Base-by-base conservation (phyloP, 2,113 vertebrate species). In the Tragulus kanchil region DNA sequence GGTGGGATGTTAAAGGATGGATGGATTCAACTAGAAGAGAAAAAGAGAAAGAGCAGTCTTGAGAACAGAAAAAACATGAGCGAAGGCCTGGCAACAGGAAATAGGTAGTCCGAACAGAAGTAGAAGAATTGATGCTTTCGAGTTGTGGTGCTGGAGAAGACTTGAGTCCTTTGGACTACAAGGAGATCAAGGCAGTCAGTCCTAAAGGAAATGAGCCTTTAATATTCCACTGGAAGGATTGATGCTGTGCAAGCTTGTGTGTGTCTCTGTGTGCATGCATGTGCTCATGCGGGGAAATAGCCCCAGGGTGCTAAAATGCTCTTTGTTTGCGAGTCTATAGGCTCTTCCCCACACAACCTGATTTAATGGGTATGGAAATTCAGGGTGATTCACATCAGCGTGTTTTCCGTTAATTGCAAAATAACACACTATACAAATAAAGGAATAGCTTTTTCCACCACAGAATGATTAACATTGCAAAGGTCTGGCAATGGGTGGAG, bases 401-500 rank as follows among this genome's bases (percentile, higher is more conserved):
- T 89, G 26, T 79, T 77, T 92, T 69, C 42, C 16, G 5, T 58
- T 62, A 59, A 81, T 87, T 78, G 75, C 78, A 71, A 79, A 96
- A n/a, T 58, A 67, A 67, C 52, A 89, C 9, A 64, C 36, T 65
- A 31, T 36, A 77, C 81, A 82, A 58, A 84, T 77, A 92, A 89
- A 94, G 67, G 28, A 54, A 31, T 31, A 52, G 59, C 59, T 77
- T 93, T 95, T 67, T 69, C 89, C n/a, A 71, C 83, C 36, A 54
- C 62, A 69, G 79, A 84, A 90, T 9, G 62, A 91, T 95, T 79
- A 36, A 79, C 67, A 65, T 85, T 79, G 67, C 83, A 78, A 94
- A 96, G 58, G 61, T 90, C 56, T 89, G 65, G 75, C 25, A 50
- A 3, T 81, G 54, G 54, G n/a, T 69, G 15, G 58, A 92, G 90